These are phyloP conservation scores for Bos indicus DNA, from an alignment of 2,113 vertebrate genomes.

Conservation along the genomic window DNA sequence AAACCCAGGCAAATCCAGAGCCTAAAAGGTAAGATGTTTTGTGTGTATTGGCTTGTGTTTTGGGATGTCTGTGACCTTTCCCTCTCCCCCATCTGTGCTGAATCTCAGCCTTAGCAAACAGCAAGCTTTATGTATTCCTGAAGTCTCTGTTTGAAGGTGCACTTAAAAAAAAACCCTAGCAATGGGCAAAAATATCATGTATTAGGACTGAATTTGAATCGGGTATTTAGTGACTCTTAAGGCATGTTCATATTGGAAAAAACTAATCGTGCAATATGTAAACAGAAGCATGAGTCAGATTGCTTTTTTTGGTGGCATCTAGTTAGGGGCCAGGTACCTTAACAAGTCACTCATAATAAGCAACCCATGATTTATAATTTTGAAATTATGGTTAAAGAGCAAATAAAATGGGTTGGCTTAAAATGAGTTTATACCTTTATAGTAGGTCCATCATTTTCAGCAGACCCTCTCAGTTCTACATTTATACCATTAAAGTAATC, in stretches of 20 bases:
- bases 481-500: conserved; percentile 3
- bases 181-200: neutral
- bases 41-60: conserved; percentile 59
- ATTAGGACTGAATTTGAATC: conserved; percentile 23
- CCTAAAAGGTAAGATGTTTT: conserved; percentile 88
- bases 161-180: neutral
- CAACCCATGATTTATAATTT: conserved; percentile 5
- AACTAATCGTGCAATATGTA: conserved; percentile 3
- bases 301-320: conserved; percentile 12
- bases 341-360: conserved; percentile 42
- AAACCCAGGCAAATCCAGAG: conserved; percentile 84
- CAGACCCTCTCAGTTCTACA: neutral
- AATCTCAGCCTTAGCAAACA: neutral
- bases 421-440: neutral
- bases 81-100: neutral
- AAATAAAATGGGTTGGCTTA: conserved; percentile 26
- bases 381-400: conserved; percentile 1
- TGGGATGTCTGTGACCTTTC: neutral
- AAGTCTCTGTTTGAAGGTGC: neutral
- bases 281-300: conserved; percentile 45
- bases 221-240: conserved; percentile 16
- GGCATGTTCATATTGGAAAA: conserved; percentile 28
- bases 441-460: neutral
- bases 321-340: conserved; percentile 41
- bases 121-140: neutral